A percentile compares a stretch with the other conserved stretches of the same genome.
phyloP scores from a whole-genome alignment of 2,797 vertebrate genomes.

The Ateles fusciceps region DNA sequence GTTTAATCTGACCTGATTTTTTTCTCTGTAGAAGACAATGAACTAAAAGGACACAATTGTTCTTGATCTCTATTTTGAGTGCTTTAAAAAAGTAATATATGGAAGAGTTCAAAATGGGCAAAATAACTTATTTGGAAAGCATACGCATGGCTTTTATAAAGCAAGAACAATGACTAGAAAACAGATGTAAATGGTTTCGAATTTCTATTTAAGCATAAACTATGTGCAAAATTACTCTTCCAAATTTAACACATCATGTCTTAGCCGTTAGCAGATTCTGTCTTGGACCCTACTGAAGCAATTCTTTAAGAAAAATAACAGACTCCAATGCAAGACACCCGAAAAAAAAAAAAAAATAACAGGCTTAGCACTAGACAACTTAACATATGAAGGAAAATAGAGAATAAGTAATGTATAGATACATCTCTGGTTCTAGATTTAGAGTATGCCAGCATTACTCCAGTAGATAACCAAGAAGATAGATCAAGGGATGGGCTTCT shows the following conservation, averaged over 20 bases:
- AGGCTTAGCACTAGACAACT: background rate
- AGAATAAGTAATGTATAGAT: constrained; percentile 20
- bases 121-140: background rate
- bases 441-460: background rate
- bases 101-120: background rate
- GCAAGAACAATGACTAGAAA: constrained; percentile 10
- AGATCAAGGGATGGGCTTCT: background rate
- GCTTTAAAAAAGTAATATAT: background rate
- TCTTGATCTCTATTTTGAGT: background rate
- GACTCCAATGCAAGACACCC: background rate
- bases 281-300: background rate
- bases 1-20: background rate
- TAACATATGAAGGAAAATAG: constrained; percentile 1
- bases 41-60: constrained; percentile 21
- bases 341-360: background rate
- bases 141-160: background rate
- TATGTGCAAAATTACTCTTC: background rate
- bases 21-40: constrained; percentile 27
- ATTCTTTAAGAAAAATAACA: constrained; percentile 16
- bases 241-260: background rate
- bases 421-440: background rate
- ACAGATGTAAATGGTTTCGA: background rate
- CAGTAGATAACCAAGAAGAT: background rate
- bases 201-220: background rate
- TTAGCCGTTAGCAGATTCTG: background rate